Evolutionary conservation across 2,113 vertebrate genomes (phyloP).

Genomic region (Talpa occidentalis): DNA sequence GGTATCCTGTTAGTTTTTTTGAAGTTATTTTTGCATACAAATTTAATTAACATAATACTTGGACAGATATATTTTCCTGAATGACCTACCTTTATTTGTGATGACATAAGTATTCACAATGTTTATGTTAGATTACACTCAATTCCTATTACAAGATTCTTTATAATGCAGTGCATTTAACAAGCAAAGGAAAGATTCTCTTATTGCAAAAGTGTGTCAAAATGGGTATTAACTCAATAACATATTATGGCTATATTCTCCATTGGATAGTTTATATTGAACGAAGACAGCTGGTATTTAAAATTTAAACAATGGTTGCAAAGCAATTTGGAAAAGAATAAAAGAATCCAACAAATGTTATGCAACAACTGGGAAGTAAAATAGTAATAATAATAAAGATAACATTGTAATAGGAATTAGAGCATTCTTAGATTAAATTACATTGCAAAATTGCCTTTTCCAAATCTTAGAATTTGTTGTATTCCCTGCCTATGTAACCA

Average conservation of each 20-base stretch:
- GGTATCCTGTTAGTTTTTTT: conserved; percentile 42
- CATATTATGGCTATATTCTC: conserved; percentile 46
- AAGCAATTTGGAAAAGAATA: conserved; percentile 36
- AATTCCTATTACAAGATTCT: conserved; percentile 41
- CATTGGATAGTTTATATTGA: conserved; percentile 26
- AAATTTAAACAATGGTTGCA: conserved; percentile 19
- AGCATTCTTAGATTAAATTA: conserved; percentile 56
- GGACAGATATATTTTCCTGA: conserved; percentile 36
- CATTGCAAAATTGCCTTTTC: conserved; percentile 50
- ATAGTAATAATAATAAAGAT: conserved; percentile 9
- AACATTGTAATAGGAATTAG: conserved; percentile 40
- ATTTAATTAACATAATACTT: conserved; percentile 49
- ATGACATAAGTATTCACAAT: conserved; percentile 37
- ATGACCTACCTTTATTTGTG: conserved; percentile 47
- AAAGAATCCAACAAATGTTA: conserved; percentile 31
- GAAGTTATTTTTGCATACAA: conserved; percentile 55
- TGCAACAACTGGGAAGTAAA: conserved; percentile 49
- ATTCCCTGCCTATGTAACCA: background rate
- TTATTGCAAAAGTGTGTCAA: conserved; percentile 55
- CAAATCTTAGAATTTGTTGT: conserved; percentile 35
- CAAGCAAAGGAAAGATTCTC: conserved; percentile 51
- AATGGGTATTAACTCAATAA: background rate
- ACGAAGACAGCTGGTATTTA: conserved; percentile 32
- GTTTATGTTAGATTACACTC: conserved; percentile 11
- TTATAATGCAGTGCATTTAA: conserved; percentile 29